Evolutionary conservation across 2,797 vertebrate species (phyloP), one percentile per base, ranked within the genome.

Genomic region (Phalanger gymnotis): DNA sequence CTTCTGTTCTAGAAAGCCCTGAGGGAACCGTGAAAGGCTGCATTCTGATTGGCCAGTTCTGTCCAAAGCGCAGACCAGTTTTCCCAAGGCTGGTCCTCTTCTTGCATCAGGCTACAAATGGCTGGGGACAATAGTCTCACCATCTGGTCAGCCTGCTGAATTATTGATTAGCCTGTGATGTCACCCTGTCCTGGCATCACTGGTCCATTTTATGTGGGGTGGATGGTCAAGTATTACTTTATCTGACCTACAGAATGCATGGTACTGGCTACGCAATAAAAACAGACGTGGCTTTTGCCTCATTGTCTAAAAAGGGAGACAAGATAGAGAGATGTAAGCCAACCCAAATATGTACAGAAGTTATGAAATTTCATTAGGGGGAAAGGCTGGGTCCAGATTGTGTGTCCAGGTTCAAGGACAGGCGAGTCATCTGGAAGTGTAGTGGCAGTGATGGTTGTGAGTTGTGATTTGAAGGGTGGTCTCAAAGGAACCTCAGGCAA

Each of bases 151-250:
- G 0, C n/a, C 93, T 7, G 1, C 91, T 98, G 94, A 97, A 96
- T 98, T 95, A 97, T 97, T 97, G 66, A 98, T 98, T 93, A 87
- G 89, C 95, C 66, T 94, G 73, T 89, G 91, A 47, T 90, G 92
- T 57, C 53, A 30, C 92, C 22, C 9, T 91, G 90, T 92, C 96
- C 9, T 3, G 27, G 95, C 92, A 93, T 56, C 91, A 54, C 95
- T 91, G 40, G 93, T 54, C 87, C 51, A 92, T 57, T 53, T 13
- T 91, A 95, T 94, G 5, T 34, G 58, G 81, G 87, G 11, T 12
- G 25, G 12, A n/a, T 47, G 93, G 16, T 81, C 73, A 81, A 89
- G 16, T 90, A 56, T 57, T 87, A 51, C 91, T 94, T 57, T 47
- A 4, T 16, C 16, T 6, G 30, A 13, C 90, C 14, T n/a, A 53